Percentiles rank a stretch among this genome's conserved stretches.
Conservation (phyloP, 2,888 invertebrate species). For the Chymomyza amoena region DNA sequence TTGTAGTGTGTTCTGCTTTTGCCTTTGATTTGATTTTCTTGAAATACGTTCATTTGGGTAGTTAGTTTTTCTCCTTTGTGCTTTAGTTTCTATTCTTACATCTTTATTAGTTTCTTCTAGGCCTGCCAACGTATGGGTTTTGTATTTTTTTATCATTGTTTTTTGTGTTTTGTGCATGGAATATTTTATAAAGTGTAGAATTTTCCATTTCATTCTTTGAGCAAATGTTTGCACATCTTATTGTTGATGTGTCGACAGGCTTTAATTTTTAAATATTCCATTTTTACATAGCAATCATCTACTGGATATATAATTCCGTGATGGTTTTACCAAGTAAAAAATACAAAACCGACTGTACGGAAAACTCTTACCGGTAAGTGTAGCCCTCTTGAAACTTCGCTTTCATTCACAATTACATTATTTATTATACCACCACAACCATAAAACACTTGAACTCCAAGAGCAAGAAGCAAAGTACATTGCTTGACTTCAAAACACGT, state of each 20-base stretch:
- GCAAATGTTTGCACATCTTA: not conserved
- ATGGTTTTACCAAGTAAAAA: constrained; percentile 94
- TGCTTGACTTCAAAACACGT: constrained; percentile 4
- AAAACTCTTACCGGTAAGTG: constrained; percentile 88
- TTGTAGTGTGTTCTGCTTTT: not conserved
- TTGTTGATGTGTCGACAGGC: not conserved
- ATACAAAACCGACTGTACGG: constrained; percentile 89
- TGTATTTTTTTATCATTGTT: constrained; percentile 4
- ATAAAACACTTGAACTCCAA: not conserved
- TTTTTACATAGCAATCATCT: constrained; percentile 87
- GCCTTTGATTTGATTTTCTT: constrained; percentile 33
- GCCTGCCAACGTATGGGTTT: not conserved
- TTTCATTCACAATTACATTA: constrained; percentile 3
- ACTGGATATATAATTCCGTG: constrained; percentile 94
- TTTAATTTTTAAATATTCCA: constrained; percentile 21
- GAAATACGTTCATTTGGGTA: constrained; percentile 36
- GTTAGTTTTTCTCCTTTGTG: not conserved
- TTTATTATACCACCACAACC: not conserved
- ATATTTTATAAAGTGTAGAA: constrained; percentile 3
- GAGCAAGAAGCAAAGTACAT: not conserved
- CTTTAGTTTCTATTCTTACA: constrained; percentile 7
- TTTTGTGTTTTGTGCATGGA: not conserved
- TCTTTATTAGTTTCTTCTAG: not conserved
- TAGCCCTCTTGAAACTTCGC: not conserved
- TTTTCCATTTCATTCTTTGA: not conserved